These are phyloP conservation scores for Thalassophryne amazonica DNA, from an alignment of 2,797 vertebrate genomes.

Conservation along the genomic window DNA sequence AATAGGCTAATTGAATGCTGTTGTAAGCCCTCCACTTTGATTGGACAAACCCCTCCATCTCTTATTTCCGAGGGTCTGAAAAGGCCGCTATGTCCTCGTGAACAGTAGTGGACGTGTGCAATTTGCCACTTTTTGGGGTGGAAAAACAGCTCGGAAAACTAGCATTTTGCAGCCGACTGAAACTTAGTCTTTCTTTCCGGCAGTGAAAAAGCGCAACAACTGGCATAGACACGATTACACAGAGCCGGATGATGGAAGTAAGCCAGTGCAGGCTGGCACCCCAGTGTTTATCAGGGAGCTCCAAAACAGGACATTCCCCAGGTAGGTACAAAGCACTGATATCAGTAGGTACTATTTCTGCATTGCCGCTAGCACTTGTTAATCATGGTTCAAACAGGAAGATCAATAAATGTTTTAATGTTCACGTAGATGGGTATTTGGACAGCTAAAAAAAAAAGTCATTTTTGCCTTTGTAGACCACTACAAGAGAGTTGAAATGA, in stretches of 20 bases:
- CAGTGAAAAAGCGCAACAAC: conserved; percentile 96
- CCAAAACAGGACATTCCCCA: conserved; percentile 86
- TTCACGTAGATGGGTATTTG: no score
- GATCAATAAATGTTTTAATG: no score
- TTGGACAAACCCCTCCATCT: conserved; percentile 26
- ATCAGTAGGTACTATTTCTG: no score
- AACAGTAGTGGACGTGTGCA: conserved; percentile 18
- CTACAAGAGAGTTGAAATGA: no score
- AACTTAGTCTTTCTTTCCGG: no score
- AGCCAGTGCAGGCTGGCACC: conserved; percentile 94
- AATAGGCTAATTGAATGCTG: conserved; percentile 63
- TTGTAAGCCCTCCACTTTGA: conserved; percentile 46
- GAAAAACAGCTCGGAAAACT: not conserved
- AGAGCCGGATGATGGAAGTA: conserved; percentile 87
- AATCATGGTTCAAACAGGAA: no score
- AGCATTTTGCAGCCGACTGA: not conserved
- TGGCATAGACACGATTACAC: conserved; percentile 99
- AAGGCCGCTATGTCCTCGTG: conserved; percentile 18
- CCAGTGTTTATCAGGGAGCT: conserved; percentile 89
- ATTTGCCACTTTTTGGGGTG: conserved; percentile 19
- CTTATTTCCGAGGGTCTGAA: conserved; percentile 16
- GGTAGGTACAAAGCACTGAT: conserved; percentile 77
- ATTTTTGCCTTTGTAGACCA: no score
- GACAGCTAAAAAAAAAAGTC: no score
- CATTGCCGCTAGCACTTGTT: no score